Evolutionary conservation across 1,140 invertebrate genomes (phyloP), one percentile per base, ranked within the genome.

Genomic region (Cherax quadricarinatus): DNA sequence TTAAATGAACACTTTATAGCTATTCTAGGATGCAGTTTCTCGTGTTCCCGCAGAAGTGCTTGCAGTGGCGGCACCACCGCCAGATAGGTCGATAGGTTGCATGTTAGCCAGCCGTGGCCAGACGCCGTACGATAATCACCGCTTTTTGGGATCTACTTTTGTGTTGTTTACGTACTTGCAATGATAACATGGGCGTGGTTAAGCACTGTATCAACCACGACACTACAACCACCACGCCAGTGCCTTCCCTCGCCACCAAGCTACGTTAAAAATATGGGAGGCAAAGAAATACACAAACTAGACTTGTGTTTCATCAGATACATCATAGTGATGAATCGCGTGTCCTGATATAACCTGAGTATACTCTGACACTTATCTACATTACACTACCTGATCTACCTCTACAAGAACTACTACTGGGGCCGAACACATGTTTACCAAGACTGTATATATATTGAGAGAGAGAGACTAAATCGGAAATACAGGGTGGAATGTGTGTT

Each of bases 41-140:
- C 53, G 53, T 41, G 30, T 41, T 41, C 30, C 3, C 53, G 53
- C 7, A 9, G 62, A 91, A 86, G 57, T 60, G 89, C 70, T 87
- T 57, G 18, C 73, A 16, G 24, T 82, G 89, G 87, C 84, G 89
- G 89, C 89, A 91, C 66, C 84, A 66, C 24, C 48, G 89, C 84
- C 73, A 91, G 84, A 91, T 75, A 91, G 89, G 89, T 91, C 89
- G 89, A 91, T 91, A 91, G 89, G 89, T 91, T 91, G 89, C 84
- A 91, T 87, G 89, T 91, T 91, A 81, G 89, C 82, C 83, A 91
- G 89, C 89, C 89, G 62, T 91, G 89, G 89, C 89, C 75, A 91
- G 89, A 91, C 89, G 84, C 48, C 84, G 89, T 86, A 91, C 89
- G 84, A 91, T 91, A 91, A 91, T 91, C 80, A 91, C 87, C 89